phyloP scores from a whole-genome alignment of 2,888 invertebrate genomes.

The Dendrolimus pini region DNA sequence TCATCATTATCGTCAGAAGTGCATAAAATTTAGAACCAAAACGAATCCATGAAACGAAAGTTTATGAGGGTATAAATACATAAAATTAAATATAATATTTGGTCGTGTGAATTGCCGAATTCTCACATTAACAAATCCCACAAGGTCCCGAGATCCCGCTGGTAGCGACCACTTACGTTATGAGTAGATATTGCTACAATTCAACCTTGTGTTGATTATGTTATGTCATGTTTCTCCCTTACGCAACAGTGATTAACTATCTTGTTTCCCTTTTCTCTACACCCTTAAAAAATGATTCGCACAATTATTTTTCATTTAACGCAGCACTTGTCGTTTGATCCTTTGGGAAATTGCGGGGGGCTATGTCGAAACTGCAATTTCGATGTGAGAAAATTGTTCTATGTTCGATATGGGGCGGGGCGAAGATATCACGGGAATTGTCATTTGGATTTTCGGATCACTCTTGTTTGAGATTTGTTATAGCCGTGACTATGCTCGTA shows the following conservation, averaged over 20 bases:
- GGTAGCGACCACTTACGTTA: conserved; percentile 12
- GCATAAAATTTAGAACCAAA: no score
- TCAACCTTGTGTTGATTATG: background rate
- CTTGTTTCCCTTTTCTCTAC: conserved; percentile 20
- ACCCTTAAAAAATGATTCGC: conserved; percentile 26
- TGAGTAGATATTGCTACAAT: conserved; percentile 2
- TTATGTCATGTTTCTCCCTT: conserved; percentile 18
- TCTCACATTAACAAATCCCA: conserved; percentile 51
- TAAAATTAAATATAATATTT: background rate
- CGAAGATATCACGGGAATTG: conserved; percentile 42
- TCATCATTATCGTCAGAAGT: no score
- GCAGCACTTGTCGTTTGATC: conserved; percentile 47
- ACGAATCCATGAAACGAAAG: no score
- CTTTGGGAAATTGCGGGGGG: conserved; percentile 55
- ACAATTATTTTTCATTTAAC: conserved; percentile 73
- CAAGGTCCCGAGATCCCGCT: conserved; percentile 28
- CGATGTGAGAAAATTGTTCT: conserved; percentile 58
- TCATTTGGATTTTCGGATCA: conserved; percentile 43
- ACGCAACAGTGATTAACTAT: conserved; percentile 13
- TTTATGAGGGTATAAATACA: no score
- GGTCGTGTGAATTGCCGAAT: conserved; percentile 6
- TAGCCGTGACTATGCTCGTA: no score
- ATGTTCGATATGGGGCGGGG: conserved; percentile 31
- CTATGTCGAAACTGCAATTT: conserved; percentile 51
- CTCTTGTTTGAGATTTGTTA: no score